Percentiles rank a stretch among this genome's conserved stretches.
These are phyloP conservation scores for Tiliacea aurago DNA, from an alignment of 2,888 invertebrate genomes.

Conservation along the genomic window DNA sequence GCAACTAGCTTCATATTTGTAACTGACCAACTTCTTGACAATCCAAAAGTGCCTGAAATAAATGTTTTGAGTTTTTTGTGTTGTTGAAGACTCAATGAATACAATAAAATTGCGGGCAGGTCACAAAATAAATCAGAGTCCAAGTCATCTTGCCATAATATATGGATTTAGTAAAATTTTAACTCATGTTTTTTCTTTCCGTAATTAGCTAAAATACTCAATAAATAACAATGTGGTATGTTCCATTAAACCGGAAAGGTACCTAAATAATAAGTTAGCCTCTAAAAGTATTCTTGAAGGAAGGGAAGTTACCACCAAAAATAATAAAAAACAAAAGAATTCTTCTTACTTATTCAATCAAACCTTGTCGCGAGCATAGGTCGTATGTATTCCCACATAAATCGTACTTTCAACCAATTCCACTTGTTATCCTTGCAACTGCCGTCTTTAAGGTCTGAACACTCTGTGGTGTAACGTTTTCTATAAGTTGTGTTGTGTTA, in stretches of 20 bases:
- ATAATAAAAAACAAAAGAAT: constrained; percentile 7
- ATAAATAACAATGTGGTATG: background rate
- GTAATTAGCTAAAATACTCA: background rate
- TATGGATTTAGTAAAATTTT: background rate
- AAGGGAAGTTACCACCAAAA: background rate
- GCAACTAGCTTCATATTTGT: too few species aligned
- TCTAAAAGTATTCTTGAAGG: background rate
- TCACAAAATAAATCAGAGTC: background rate
- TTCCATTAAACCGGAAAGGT: background rate
- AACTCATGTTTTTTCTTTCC: too few species aligned
- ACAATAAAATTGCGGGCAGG: background rate
- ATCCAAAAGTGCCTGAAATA: too few species aligned
- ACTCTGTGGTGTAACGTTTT: constrained; percentile 43
- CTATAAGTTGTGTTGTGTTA: constrained; percentile 10
- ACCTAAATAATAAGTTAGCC: too few species aligned
- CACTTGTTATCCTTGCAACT: constrained; percentile 59
- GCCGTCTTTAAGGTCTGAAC: constrained; percentile 30
- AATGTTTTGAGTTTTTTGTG: too few species aligned
- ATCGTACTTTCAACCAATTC: constrained; percentile 38
- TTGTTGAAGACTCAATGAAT: too few species aligned
- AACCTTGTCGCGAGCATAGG: constrained; percentile 44
- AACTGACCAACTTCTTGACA: too few species aligned
- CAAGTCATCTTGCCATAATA: background rate
- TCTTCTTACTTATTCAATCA: background rate
- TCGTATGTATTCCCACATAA: constrained; percentile 47